Conservation (phyloP, 2,113 vertebrate genomes). For the Tragelaphus strepsiceros region DNA sequence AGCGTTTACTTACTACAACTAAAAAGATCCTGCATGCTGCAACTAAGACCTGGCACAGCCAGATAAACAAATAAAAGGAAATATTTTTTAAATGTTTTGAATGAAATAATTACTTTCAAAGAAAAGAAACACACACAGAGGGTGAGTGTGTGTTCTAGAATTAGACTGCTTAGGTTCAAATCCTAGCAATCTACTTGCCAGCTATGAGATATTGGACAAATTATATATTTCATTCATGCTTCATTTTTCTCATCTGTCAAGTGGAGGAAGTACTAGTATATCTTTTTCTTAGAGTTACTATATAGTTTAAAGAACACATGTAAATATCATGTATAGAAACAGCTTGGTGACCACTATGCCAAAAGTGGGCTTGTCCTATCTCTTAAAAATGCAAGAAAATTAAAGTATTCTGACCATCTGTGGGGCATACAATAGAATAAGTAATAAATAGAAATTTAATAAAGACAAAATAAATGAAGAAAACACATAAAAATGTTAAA, state of each 20-base stretch:
- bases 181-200: background rate
- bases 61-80: background rate
- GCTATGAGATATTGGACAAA: background rate
- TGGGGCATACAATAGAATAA: background rate
- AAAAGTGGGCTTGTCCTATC: background rate
- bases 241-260: background rate
- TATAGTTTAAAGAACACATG: background rate
- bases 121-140: background rate
- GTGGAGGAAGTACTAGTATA: background rate
- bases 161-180: background rate
- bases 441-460: background rate
- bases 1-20: background rate
- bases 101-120: slow-evolving; percentile 1
- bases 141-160: background rate
- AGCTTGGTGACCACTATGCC: background rate
- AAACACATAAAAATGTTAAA: background rate
- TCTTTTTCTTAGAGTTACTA: background rate
- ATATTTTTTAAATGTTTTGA: background rate
- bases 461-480: background rate
- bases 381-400: background rate
- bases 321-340: background rate
- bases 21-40: background rate
- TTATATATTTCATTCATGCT: background rate
- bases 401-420: background rate
- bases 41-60: background rate